These are phyloP conservation scores for Mohoua ochrocephala DNA, from an alignment of 2,113 vertebrate genomes.

Conservation along the genomic window DNA sequence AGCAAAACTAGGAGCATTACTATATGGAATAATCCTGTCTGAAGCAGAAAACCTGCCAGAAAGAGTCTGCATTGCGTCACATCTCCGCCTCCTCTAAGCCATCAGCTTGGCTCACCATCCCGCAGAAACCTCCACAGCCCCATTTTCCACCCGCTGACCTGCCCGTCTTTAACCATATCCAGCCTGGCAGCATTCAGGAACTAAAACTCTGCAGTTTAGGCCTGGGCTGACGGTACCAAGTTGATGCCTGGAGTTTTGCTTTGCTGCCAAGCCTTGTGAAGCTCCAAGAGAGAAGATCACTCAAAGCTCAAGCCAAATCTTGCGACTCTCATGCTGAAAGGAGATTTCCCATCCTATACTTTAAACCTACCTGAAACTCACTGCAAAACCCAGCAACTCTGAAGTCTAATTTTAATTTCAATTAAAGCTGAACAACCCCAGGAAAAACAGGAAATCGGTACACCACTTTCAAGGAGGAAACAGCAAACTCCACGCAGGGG, in stretches of 20 bases:
- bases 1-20: neutral
- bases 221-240: neutral
- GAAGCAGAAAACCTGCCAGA: neutral
- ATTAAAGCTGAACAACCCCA: neutral
- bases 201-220: neutral
- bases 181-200: neutral
- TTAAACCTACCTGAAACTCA: neutral
- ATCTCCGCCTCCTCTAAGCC: neutral
- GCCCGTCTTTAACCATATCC: neutral
- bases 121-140: neutral
- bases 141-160: neutral
- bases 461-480: neutral
- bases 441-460: conserved; percentile 45
- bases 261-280: neutral
- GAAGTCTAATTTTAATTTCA: neutral
- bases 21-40: neutral
- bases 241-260: neutral
- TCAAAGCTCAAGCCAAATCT: neutral
- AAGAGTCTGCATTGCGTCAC: neutral
- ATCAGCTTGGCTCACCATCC: neutral
- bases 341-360: neutral
- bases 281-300: neutral
- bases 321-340: neutral
- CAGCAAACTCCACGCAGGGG: neutral
- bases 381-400: neutral